Base-by-base conservation (phyloP, 2,888 invertebrate genomes). In the Bombyx huttoni region DNA sequence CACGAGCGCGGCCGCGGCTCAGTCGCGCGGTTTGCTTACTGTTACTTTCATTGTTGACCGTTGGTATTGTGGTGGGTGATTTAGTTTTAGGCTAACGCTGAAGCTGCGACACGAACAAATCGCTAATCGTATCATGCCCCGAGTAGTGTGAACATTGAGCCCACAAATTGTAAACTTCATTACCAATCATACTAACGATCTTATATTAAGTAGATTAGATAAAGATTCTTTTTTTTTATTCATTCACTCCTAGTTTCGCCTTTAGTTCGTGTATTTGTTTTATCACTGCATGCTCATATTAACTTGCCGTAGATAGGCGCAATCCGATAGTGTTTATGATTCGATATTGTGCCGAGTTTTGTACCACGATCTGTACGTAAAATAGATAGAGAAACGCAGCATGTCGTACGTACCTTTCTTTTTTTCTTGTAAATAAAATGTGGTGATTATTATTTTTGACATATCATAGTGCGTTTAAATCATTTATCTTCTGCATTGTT, bases 141-240 rank as follows among this genome's bases (percentile, higher is more conserved):
- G 70, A 71, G 78, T 85, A 85, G 80, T 86, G 85, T 40, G 83
- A 84, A 86, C 85, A 78, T 80, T 84, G 82, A 85, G 82, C 81
- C 85, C 86, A 81, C 85, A 81, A 81, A 40, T 40, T 40, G 40
- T 40, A 40, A 64, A 66, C 64, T 67, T 75, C 69, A 70, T 71
- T 70, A 72, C 73, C 70, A 70, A 70, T 61, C 71, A 66, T 73
- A 83, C 81, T 81, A 82, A 84, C 80, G 73, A 68, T 73, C 79
- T 82, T 78, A 58, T 61, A 64, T 65, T 67, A 63, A 58, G 75
- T 81, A 82, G 79, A 65, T 67, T 70, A 66, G 54, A 59, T 62
- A 59, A 56, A 63, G 60, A 54, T 63, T 63, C 62, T 65, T 61
- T 68, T 64, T 67, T 71, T 40, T 40, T 40, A 40, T 10, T 40